phyloP scores from a whole-genome alignment of 2,797 vertebrate genomes.

The Podarcis siculus region DNA sequence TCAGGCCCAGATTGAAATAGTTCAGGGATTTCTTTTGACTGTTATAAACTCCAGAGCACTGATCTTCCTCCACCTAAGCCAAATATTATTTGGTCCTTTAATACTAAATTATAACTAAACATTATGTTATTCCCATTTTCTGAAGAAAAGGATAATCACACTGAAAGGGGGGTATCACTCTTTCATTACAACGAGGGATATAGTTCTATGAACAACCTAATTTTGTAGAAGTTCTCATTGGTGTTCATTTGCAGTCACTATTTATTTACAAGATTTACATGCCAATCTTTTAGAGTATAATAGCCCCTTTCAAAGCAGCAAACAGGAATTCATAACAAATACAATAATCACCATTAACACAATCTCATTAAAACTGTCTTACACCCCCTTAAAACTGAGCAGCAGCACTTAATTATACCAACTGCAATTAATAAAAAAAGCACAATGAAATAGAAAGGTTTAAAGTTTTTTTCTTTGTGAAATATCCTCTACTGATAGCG shows the following conservation, averaged over 20 bases:
- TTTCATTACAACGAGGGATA: not conserved
- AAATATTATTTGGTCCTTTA: not conserved
- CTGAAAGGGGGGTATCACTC: not conserved
- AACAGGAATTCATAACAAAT: not conserved
- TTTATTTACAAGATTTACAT: not conserved
- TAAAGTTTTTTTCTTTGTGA: not conserved
- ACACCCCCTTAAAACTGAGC: not conserved
- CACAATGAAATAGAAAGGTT: not conserved
- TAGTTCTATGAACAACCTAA: not conserved
- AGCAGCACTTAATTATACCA: not conserved
- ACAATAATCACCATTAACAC: not conserved
- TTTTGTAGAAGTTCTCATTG: not conserved
- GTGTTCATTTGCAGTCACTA: not conserved
- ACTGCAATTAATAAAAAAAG: not conserved
- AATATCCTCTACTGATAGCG: not conserved
- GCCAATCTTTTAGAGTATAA: not conserved
- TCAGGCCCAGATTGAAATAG: slow-evolving; percentile 39
- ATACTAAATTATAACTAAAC: not conserved
- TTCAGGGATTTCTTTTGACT: slow-evolving; percentile 45
- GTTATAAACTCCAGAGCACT: not conserved
- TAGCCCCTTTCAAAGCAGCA: not conserved
- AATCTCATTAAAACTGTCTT: not conserved
- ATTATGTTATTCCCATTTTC: not conserved
- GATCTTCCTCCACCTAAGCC: too few species aligned
- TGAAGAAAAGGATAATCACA: not conserved